Base-by-base conservation (phyloP, 2,888 invertebrate species). In the Ophion obscuratus region DNA sequence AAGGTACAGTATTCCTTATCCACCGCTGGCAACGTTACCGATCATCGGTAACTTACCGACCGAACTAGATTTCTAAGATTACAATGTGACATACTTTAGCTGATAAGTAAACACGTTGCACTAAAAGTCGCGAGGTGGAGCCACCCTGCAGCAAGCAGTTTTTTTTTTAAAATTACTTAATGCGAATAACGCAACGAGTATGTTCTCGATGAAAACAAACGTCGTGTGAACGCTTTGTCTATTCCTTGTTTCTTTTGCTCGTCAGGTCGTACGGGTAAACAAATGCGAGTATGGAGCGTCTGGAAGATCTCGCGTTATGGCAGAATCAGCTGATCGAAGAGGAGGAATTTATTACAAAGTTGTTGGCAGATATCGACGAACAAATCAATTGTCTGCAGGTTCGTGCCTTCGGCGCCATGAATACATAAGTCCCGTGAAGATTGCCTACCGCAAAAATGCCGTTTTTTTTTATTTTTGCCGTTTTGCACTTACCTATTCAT, bases 381-480 rank as follows among this genome's bases (percentile, higher is more conserved):
- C 93, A 93, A 88, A 87, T 92, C 40, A 89, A 93, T 81, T 90
- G 91, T 40, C 87, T 94, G 17, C 90, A 93, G 90, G 93, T 93
- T 53, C 17, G 53, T 53, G 4, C 14, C 2, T 53, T 3, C 0
- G 17, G 17, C 53, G 53, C 20, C 2, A 5, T 24, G 6, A 20
- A 6, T 20, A 4, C 3, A 31, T 4, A 31, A 31, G 0, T 31
- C 31, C 31, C 31, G 31, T 4, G 31, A 31, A 31, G 4, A 31
- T 31, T 31, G 31, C 24, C 24, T 24, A 2, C 24, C 24, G 24
- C 24, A 24, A 24, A 24, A 24, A 1, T 24, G 24, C 31, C 31
- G 31, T 31, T 4, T 31, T 31, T 53, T 10, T 53, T 53, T 9
- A 53, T 14, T n/a, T n/a, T n/a, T n/a, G n/a, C 24, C 24, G 24